Base-by-base conservation (phyloP, 2,113 vertebrate genomes). In the Muntiacus muntjak region DNA sequence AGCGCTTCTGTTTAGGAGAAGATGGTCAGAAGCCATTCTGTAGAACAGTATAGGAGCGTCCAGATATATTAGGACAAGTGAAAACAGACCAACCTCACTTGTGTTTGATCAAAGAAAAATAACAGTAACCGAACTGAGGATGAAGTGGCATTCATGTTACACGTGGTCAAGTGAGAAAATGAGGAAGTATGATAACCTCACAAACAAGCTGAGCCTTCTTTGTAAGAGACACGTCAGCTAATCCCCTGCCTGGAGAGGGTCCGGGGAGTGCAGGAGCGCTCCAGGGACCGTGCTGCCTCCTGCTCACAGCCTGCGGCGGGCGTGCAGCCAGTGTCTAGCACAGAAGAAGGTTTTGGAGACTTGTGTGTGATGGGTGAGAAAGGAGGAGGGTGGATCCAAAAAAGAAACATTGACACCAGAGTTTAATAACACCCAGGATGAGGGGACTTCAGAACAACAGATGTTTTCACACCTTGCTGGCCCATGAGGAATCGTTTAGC, bases 311-410 rank as follows among this genome's bases (percentile, higher is more conserved):
- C 6, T 0, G 8, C 2, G 10, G 17, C 33, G 8, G 78, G 50
- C 26, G 2, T 1, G 1, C 25, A 3, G 2, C 43, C 78, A 6
- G 84, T 13, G n/a, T 40, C 12, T 0, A 21, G 21, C 25, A 11
- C 0, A 3, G 8, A 2, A 23, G n/a, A 12, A 43, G 64, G 21
- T 33, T 54, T n/a, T 30, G n/a, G 28, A 13, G 85, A n/a, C 26
- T 30, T 23, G 16, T 43, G 5, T 60, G 3, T 40, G 40, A 23
- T 3, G 43, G 40, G 52, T 52, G 28, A 30, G 43, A 7, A 55
- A 26, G 9, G 30, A 15, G 5, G 30, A n/a, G 17, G 36, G 16
- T 21, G 30, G 84, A 19, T 45, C 36, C 25, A 10, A 6, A 62
- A 36, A 45, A 15, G 55, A 26, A 36, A 33, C 14, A 0, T 15